A percentile compares a stretch with the other conserved stretches of the same genome.
These are phyloP conservation scores for Machaerirhynchus nigripectus DNA, from an alignment of 2,113 vertebrate genomes.

Conservation along the genomic window DNA sequence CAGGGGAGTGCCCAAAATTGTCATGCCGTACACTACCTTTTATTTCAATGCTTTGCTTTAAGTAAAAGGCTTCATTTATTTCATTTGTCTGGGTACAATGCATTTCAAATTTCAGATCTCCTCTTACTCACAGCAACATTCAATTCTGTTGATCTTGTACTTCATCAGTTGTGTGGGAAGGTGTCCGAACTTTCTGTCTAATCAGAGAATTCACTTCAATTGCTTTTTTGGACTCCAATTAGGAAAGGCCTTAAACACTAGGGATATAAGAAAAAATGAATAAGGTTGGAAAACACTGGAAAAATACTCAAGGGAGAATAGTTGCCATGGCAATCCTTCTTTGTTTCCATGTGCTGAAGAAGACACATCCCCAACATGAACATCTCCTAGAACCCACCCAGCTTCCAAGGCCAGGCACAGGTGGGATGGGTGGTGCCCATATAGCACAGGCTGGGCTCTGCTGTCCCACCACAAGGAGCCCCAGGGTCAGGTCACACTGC, in stretches of 20 bases:
- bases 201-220: not conserved
- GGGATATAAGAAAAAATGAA: not conserved
- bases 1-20: not conserved
- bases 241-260: not conserved
- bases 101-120: not conserved
- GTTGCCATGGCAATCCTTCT: slow-evolving; percentile 4
- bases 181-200: not conserved
- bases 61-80: not conserved
- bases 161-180: not conserved
- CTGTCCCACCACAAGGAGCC: not conserved
- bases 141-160: not conserved
- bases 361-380: not conserved
- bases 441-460: not conserved
- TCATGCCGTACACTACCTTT: not conserved
- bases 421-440: not conserved
- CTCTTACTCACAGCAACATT: not conserved
- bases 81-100: not conserved
- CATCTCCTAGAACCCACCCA: not conserved
- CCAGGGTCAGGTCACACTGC: not conserved
- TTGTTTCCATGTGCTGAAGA: not conserved
- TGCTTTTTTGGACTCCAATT: not conserved
- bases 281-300: not conserved
- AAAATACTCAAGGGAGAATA: not conserved
- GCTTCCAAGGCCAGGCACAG: fast-evolving
- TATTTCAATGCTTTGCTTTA: not conserved